These are phyloP conservation scores for Triplophysa yarkandensis DNA, from an alignment of 2,797 vertebrate species.

Conservation along the genomic window DNA sequence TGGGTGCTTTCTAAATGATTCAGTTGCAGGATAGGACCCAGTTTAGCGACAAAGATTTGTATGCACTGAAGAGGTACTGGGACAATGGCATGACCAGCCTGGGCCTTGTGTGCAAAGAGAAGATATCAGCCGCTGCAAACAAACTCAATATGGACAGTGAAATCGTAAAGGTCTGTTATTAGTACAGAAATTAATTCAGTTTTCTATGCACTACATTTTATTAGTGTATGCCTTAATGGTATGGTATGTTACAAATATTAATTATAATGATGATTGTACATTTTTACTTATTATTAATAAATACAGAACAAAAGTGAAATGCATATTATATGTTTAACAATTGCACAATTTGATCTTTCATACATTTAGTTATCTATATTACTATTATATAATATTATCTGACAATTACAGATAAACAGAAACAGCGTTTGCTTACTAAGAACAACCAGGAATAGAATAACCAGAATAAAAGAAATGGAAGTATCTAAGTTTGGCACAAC, in stretches of 20 bases:
- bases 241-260: background rate
- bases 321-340: background rate
- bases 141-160: constrained; percentile 96
- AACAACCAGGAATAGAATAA: too few relatives aligned
- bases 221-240: background rate
- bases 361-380: too few relatives aligned
- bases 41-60: constrained; percentile 92
- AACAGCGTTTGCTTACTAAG: too few relatives aligned
- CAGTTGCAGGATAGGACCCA: constrained; percentile 97
- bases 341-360: too few relatives aligned
- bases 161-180: constrained; percentile 89
- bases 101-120: constrained; percentile 96
- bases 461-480: too few relatives aligned
- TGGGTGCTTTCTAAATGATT: constrained; percentile 57
- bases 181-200: background rate
- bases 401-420: too few relatives aligned
- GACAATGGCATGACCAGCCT: constrained; percentile 98
- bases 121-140: constrained; percentile 92
- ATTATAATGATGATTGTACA: background rate
- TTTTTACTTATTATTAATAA: background rate
- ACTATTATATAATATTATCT: too few relatives aligned
- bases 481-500: too few relatives aligned
- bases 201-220: background rate
- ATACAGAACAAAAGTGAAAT: background rate
- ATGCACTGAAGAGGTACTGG: constrained; percentile 96